Evolutionary conservation across 2,888 invertebrate species (phyloP).

Genomic region (Drosophila cyrtoloma): DNA sequence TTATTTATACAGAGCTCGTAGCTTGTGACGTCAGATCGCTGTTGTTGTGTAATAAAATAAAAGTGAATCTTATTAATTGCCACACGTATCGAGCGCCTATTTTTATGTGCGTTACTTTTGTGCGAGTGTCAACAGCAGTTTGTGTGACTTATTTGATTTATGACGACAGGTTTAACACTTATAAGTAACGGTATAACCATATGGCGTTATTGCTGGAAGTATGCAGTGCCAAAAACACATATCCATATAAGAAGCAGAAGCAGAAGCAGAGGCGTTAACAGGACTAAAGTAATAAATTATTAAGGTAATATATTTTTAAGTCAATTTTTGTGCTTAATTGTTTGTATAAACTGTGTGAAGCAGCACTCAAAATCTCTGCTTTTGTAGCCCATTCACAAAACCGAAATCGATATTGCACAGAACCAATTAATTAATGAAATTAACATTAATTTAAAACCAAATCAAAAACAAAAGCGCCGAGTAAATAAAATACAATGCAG

Average conservation of each 20-base stretch:
- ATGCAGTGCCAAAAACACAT: neutral
- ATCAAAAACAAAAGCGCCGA: conserved; percentile 23
- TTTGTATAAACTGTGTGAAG: conserved; percentile 24
- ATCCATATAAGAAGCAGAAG: neutral
- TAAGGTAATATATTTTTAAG: conserved; percentile 46
- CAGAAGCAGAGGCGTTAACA: conserved; percentile 1
- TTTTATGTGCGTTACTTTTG: conserved; percentile 7
- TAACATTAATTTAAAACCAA: conserved; percentile 65
- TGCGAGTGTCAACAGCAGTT: neutral
- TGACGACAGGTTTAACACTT: neutral
- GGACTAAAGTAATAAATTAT: neutral
- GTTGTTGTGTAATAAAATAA: conserved; percentile 10
- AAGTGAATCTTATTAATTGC: conserved; percentile 26
- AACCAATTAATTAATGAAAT: conserved; percentile 74
- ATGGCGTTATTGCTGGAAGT: neutral
- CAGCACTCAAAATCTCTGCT: conserved; percentile 14
- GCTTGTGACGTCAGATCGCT: conserved; percentile 33
- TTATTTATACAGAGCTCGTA: conserved; percentile 37
- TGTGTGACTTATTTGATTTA: conserved; percentile 1
- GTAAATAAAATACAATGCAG: conserved; percentile 48
- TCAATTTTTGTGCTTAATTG: conserved; percentile 38
- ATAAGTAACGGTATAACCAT: neutral
- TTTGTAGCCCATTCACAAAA: neutral
- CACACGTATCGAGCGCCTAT: conserved; percentile 21
- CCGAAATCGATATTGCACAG: conserved; percentile 47